Base-by-base conservation (phyloP, 2,888 invertebrate genomes). In the Acrocera orbiculus region DNA sequence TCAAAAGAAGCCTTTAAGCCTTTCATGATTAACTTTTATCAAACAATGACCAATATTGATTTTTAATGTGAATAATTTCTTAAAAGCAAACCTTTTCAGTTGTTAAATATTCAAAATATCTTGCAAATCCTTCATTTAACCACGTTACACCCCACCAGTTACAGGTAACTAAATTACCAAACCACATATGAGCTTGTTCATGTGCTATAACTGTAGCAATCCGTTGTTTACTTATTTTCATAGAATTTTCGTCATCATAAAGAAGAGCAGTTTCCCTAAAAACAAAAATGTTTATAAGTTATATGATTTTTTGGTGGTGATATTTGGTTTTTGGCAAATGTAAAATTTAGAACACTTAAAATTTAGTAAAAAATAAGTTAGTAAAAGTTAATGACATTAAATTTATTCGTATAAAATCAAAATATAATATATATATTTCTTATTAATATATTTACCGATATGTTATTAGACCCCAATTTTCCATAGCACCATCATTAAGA, bases 401-500 rank as follows among this genome's bases (percentile, higher is more conserved):
- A n/a, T n/a, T n/a, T n/a, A n/a, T n/a, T n/a, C n/a, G 4, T 34
- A 14, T 31, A 13, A 13, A 3, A 25, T 13, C 10, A 17, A 4
- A 6, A 11, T 22, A 31, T 13, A 15, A 23, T 17, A 28, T 17
- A 34, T 34, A 28, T 8, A 5, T 22, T 30, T 23, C 13, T n/a
- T 36, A 27, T 37, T 42, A n/a, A n/a, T n/a, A n/a, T 22, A 10
- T 2, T n/a, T 53, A 75, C 76, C 72, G 70, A 59, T 79, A 89
- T 3, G 80, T 86, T 6, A 86, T 67, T 16, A 89, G 62, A 6
- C 87, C 89, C 86, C 87, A 89, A 53, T 90, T 89, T 52, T 87
- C 86, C 87, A 89, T 87, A 32, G 87, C 87, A 27, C 81, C 82
- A 41, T 79, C 75, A 29, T 69, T 67, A 53, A 87, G 86, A 52